phyloP scores from a whole-genome alignment of 2,797 vertebrate species.

The Clarias laeviceps region DNA sequence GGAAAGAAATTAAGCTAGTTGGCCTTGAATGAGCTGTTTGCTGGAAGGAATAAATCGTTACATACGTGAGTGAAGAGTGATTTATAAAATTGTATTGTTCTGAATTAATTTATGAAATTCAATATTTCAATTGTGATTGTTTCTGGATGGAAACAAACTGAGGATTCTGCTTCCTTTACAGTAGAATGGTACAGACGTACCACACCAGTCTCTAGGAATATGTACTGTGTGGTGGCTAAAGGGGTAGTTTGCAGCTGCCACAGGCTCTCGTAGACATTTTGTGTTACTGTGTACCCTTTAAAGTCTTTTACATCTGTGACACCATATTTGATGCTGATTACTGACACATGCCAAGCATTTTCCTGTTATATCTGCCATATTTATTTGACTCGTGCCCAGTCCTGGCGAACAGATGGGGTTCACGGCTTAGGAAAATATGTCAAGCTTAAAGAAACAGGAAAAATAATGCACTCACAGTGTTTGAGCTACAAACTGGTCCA shows the following conservation, averaged over 20 bases:
- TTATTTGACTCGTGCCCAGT: conserved; percentile 22
- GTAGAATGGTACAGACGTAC: background rate
- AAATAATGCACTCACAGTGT: conserved; percentile 7
- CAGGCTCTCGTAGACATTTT: conserved; percentile 1
- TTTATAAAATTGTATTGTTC: background rate
- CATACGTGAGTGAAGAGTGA: background rate
- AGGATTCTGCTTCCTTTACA: conserved; percentile 14
- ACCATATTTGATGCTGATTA: conserved; percentile 22
- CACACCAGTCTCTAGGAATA: background rate
- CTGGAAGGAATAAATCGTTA: conserved; percentile 17
- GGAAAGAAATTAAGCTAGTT: background rate
- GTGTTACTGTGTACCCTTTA: conserved; percentile 38
- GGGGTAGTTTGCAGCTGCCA: conserved; percentile 35
- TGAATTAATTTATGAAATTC: background rate
- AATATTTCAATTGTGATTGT: background rate
- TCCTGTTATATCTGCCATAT: conserved; percentile 25
- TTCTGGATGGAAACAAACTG: conserved; percentile 8
- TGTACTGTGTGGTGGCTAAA: conserved; percentile 22
- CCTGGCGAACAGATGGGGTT: conserved; percentile 35
- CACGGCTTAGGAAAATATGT: conserved; percentile 36
- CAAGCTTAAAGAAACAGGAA: conserved; percentile 20
- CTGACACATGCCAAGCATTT: conserved; percentile 18
- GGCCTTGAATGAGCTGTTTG: background rate
- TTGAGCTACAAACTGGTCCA: conserved; percentile 20
- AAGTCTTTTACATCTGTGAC: conserved; percentile 6